Conservation (phyloP, 2,113 vertebrate species). For the Hypanus sabinus region DNA sequence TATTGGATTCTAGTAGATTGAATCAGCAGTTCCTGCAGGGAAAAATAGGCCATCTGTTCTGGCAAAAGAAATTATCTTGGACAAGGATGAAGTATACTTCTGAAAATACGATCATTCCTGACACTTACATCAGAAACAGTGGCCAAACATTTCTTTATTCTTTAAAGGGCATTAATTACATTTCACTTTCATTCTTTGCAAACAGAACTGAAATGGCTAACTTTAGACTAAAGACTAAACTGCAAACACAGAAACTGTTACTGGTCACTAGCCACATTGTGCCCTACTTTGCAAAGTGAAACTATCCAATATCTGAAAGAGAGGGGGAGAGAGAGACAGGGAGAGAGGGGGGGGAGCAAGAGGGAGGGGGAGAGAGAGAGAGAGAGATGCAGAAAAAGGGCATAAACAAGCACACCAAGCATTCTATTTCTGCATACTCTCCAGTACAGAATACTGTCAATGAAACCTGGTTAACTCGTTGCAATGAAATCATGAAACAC, state of each 20-base stretch:
- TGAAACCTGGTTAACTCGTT: neutral
- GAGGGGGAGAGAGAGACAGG: no score
- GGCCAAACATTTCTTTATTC: neutral
- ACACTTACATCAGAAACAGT: neutral
- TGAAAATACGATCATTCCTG: neutral
- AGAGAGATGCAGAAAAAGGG: neutral
- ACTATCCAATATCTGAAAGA: neutral
- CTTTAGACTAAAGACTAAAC: neutral
- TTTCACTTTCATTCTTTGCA: constrained; percentile 25
- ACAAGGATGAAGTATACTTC: neutral
- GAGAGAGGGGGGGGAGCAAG: no score
- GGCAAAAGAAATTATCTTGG: neutral
- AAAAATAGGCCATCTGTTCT: neutral
- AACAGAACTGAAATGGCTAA: neutral
- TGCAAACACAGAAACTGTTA: neutral
- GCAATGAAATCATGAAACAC: neutral
- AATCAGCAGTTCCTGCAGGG: neutral
- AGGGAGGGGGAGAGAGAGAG: no score
- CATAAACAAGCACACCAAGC: neutral
- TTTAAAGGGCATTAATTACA: neutral
- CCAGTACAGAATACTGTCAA: neutral
- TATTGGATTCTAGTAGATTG: neutral
- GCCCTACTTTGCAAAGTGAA: neutral
- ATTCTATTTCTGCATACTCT: neutral
- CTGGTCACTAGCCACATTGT: neutral